Conservation (phyloP, 2,113 vertebrate species). For the Seriola rivoliana region DNA sequence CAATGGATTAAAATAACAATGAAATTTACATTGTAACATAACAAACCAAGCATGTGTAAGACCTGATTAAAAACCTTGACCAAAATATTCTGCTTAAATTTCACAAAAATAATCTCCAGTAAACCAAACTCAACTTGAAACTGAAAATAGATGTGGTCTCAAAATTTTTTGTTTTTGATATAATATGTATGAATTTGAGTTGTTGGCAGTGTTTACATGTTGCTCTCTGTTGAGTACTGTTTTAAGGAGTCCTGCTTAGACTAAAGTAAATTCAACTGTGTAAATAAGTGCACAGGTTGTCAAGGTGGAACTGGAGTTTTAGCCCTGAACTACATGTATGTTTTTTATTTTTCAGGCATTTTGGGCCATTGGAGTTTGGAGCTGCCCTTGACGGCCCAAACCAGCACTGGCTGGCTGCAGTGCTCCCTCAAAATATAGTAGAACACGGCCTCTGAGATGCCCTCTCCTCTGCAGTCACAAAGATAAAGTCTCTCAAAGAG, state of each 20-base stretch:
- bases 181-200: not conserved
- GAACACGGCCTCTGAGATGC: conserved; percentile 5
- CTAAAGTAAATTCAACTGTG: not conserved
- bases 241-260: not conserved
- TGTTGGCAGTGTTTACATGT: not conserved
- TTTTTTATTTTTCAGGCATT: not conserved
- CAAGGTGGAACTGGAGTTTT: not conserved
- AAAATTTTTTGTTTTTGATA: not conserved
- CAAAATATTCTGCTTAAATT: not conserved
- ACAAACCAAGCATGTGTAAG: not conserved
- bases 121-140: not conserved
- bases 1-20: not conserved
- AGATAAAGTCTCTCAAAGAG: conserved; percentile 12
- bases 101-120: not conserved
- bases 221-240: not conserved
- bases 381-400: not conserved
- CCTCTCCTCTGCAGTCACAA: conserved; percentile 2
- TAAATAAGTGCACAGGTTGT: not conserved
- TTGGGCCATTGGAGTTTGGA: not conserved
- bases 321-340: not conserved
- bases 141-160: too few species aligned
- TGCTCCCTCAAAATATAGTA: not conserved
- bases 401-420: not conserved
- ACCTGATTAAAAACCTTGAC: not conserved
- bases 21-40: not conserved